Percentiles rank a stretch among this genome's conserved stretches.
These are phyloP conservation scores for Clarias pachynema DNA, from an alignment of 2,797 vertebrate genomes.

Conservation along the genomic window DNA sequence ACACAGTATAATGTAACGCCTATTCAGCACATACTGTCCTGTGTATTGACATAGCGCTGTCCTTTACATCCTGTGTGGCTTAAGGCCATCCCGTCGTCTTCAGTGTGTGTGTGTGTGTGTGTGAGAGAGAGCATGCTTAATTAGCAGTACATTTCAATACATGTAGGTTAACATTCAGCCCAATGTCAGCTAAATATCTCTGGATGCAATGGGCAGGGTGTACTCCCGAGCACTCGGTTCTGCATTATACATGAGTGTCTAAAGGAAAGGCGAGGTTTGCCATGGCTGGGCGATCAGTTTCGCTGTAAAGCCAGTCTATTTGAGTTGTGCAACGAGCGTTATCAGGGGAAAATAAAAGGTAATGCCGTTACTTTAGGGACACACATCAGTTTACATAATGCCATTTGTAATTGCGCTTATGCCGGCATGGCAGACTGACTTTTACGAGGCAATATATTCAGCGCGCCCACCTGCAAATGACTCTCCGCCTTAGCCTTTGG, in stretches of 20 bases:
- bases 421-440: constrained; percentile 62
- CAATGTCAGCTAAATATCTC: not conserved
- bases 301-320: constrained; percentile 44
- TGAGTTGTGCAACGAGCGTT: constrained; percentile 45
- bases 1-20: constrained; percentile 36
- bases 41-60: constrained; percentile 50
- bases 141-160: constrained; percentile 18
- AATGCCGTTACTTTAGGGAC: constrained; percentile 56
- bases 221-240: not conserved
- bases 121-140: constrained; percentile 24
- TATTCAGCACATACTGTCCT: constrained; percentile 48
- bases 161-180: not conserved
- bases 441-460: constrained; percentile 62
- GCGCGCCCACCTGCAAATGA: constrained; percentile 59
- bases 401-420: constrained; percentile 62
- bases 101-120: too few species aligned
- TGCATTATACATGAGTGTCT: constrained; percentile 7
- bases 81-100: constrained; percentile 49
- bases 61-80: constrained; percentile 31
- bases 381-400: constrained; percentile 62
- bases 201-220: not conserved
- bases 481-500: constrained; percentile 56
- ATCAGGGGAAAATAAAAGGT: constrained; percentile 46
- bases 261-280: constrained; percentile 1
- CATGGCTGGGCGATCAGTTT: constrained; percentile 49